Evolutionary conservation across 64 coral and sea anemone species (phyloP).

Genomic region (Montipora efflorescens): DNA sequence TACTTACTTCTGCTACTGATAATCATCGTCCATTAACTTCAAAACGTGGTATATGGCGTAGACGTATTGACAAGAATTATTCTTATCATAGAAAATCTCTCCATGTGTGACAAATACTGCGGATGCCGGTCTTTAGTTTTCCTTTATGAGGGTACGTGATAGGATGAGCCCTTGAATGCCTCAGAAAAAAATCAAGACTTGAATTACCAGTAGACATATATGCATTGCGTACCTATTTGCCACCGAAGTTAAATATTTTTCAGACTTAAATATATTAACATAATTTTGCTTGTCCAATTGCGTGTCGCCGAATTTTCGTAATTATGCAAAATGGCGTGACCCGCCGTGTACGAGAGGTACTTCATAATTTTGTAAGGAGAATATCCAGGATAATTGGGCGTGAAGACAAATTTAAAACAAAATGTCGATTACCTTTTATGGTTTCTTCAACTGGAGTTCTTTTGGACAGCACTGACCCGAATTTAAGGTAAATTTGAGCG

Average conservation of each 20-base stretch:
- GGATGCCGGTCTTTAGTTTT: too few relatives aligned
- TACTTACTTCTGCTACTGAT: too few relatives aligned
- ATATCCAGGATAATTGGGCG: background rate
- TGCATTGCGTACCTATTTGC: too few relatives aligned
- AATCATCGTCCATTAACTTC: too few relatives aligned
- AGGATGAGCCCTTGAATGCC: too few relatives aligned
- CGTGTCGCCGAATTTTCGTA: background rate
- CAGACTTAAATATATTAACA: background rate
- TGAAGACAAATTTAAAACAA: background rate
- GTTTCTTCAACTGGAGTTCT: background rate
- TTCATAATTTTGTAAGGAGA: slow-evolving; percentile 20
- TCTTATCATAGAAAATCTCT: too few relatives aligned
- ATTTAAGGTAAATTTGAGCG: background rate
- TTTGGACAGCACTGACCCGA: background rate
- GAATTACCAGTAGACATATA: too few relatives aligned
- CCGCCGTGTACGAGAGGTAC: background rate
- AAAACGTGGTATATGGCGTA: too few relatives aligned
- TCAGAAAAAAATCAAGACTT: too few relatives aligned
- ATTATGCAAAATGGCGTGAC: slow-evolving; percentile 62
- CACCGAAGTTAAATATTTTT: background rate
- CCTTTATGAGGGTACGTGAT: too few relatives aligned
- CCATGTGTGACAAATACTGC: too few relatives aligned
- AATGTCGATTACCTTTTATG: background rate
- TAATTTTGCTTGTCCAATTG: slow-evolving; percentile 3
- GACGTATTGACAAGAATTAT: too few relatives aligned